Conservation (phyloP, 2,113 vertebrate species). For the Lasiurus cinereus region DNA sequence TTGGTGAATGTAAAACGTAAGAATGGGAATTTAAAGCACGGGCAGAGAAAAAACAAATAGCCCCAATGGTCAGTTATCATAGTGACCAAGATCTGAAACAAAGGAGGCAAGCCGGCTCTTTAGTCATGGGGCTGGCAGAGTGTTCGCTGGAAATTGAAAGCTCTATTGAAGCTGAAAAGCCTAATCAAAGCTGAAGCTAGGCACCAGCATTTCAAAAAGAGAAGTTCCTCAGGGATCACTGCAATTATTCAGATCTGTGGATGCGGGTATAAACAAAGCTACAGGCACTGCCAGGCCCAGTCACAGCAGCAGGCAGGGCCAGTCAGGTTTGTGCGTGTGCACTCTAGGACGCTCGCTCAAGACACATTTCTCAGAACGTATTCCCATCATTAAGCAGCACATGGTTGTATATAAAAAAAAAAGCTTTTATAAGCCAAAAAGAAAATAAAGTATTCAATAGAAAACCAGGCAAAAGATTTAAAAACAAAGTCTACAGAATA, state of each 20-base stretch:
- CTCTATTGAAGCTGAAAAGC: background rate
- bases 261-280: background rate
- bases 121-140: background rate
- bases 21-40: background rate
- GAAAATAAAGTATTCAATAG: constrained; percentile 22
- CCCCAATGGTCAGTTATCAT: background rate
- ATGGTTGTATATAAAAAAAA: background rate
- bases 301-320: background rate
- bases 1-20: background rate
- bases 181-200: background rate
- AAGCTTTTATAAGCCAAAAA: background rate
- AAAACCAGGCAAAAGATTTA: constrained; percentile 45
- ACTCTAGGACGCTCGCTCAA: too few species aligned
- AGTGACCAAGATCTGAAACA: background rate
- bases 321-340: too few species aligned
- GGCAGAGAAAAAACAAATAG: background rate
- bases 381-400: background rate
- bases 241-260: background rate
- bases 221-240: background rate
- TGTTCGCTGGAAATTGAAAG: background rate
- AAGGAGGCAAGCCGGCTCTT: background rate
- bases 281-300: background rate
- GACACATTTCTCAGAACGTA: background rate
- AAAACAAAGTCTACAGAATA: background rate
- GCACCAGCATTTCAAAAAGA: background rate